Evolutionary conservation across 2,113 vertebrate genomes (phyloP).

Genomic region (Gambusia holbrooki): DNA sequence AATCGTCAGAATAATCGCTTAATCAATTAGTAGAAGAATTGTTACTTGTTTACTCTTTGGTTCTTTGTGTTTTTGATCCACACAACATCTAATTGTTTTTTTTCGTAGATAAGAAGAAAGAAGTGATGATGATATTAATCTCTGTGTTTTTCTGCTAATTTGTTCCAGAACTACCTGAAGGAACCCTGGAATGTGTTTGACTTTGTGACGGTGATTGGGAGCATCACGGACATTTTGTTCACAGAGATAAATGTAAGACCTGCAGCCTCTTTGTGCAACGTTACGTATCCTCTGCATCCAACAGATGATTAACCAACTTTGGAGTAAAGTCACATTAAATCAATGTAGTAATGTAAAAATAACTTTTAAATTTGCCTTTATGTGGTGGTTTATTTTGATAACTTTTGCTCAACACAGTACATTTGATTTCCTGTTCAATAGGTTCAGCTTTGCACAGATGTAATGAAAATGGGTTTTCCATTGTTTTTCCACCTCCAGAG

Average conservation of each 20-base stretch:
- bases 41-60: too few relatives aligned
- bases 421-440: background rate
- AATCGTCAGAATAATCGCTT: too few relatives aligned
- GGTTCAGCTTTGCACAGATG: background rate
- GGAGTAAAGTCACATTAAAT: background rate
- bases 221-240: slow-evolving; percentile 99
- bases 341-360: background rate
- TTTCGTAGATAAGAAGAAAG: too few relatives aligned
- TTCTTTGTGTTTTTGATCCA: too few relatives aligned
- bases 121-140: too few relatives aligned
- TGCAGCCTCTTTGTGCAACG: background rate
- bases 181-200: slow-evolving; percentile 99
- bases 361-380: background rate
- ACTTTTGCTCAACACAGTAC: too few relatives aligned
- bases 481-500: background rate
- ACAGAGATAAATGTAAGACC: slow-evolving; percentile 95
- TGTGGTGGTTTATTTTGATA: background rate
- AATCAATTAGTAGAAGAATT: too few relatives aligned
- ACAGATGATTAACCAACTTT: background rate
- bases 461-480: background rate
- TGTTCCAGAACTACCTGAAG: slow-evolving; percentile 84
- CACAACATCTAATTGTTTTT: too few relatives aligned
- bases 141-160: background rate
- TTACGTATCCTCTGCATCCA: background rate
- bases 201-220: slow-evolving; percentile 97